Percentiles rank a stretch among this genome's conserved stretches.
phyloP scores from a whole-genome alignment of 2,888 invertebrate species.

The Trichopoda pennipes region DNA sequence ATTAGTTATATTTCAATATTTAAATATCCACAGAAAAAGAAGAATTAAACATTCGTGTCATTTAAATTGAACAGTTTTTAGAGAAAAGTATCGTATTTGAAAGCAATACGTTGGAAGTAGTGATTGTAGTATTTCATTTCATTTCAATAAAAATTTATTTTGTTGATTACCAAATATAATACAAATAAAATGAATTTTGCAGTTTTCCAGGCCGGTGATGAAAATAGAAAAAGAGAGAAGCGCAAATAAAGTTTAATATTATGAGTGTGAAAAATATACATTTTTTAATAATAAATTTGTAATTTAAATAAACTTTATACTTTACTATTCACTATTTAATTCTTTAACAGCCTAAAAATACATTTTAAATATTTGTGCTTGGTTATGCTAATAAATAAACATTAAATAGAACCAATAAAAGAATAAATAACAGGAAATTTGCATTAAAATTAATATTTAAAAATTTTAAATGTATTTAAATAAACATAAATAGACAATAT shows the following conservation, averaged over 20 bases:
- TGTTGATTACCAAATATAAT: slow-evolving; percentile 66
- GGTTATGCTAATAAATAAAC: slow-evolving; percentile 4
- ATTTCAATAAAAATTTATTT: slow-evolving; percentile 66
- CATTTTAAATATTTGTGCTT: slow-evolving; percentile 16
- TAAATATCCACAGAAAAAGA: background rate
- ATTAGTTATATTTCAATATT: background rate
- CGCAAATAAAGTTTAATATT: slow-evolving; percentile 18
- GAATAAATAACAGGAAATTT: too few species aligned
- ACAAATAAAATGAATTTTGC: slow-evolving; percentile 46
- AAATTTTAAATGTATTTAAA: too few species aligned
- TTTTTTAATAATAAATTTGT: background rate
- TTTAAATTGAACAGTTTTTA: background rate
- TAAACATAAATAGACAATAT: too few species aligned
- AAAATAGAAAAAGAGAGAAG: slow-evolving; percentile 19
- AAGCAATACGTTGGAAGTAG: background rate
- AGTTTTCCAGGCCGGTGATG: slow-evolving; percentile 11
- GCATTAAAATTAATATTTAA: background rate
- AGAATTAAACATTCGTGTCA: background rate
- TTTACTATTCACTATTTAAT: background rate
- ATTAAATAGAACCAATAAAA: background rate
- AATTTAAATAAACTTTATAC: background rate
- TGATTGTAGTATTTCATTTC: slow-evolving; percentile 2
- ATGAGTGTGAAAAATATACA: background rate
- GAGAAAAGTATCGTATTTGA: too few species aligned
- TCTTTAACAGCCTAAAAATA: slow-evolving; percentile 35